Percentiles rank a stretch among this genome's conserved stretches.
Evolutionary conservation across 2,797 vertebrate genomes (phyloP).

Genomic region (Pseudochirops cupreus): DNA sequence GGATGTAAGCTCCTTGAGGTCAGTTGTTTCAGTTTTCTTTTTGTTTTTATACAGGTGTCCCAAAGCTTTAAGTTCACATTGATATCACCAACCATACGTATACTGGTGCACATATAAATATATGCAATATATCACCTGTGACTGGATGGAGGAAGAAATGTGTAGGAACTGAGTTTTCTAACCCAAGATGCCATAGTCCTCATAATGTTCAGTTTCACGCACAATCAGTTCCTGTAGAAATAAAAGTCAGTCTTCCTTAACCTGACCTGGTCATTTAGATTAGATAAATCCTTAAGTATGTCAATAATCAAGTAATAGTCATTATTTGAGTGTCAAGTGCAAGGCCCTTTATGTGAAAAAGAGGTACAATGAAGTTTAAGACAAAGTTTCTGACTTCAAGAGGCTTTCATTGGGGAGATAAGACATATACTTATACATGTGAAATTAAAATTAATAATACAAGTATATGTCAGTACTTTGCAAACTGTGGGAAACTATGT

Average conservation of each 20-base stretch:
- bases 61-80: neutral
- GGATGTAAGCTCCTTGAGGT: too few species aligned
- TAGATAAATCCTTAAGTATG: neutral
- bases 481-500: neutral
- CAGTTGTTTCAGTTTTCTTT: neutral
- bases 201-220: neutral
- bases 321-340: neutral
- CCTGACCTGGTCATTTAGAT: neutral
- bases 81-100: neutral
- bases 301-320: neutral
- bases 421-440: neutral
- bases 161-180: neutral
- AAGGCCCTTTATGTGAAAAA: neutral
- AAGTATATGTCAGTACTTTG: neutral
- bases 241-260: neutral
- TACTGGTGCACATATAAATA: neutral
- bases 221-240: neutral
- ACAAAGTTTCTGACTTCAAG: conserved; percentile 13
- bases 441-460: neutral
- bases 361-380: neutral
- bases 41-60: neutral
- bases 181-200: neutral
- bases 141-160: neutral
- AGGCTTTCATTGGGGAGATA: conserved; percentile 9
- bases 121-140: neutral